Evolutionary conservation across 2,797 vertebrate genomes (phyloP).

Genomic region (Tauraco hartlaubi): DNA sequence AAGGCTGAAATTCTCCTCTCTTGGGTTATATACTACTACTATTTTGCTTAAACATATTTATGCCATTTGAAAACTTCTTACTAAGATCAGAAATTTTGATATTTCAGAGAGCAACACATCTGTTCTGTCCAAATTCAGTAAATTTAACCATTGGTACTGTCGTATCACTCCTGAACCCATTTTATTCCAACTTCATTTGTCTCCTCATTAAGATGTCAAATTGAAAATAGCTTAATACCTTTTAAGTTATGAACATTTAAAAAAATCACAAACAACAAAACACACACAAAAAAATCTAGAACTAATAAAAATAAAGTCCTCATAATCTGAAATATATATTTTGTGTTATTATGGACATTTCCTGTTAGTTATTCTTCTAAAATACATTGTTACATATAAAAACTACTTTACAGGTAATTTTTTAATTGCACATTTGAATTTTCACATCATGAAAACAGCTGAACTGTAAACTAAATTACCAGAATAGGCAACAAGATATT

Average conservation of each 20-base stretch:
- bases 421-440: background rate
- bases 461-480: background rate
- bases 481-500: background rate
- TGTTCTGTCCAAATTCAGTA: accelerated
- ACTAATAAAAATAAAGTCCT: no score
- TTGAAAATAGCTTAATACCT: background rate
- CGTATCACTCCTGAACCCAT: background rate
- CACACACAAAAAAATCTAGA: no score
- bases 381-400: background rate
- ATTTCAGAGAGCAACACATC: background rate
- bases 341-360: background rate
- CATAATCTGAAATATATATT: background rate
- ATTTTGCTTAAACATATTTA: background rate
- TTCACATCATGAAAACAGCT: background rate
- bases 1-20: background rate
- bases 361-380: background rate
- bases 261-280: background rate
- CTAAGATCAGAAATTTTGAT: background rate
- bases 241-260: background rate
- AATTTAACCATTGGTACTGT: background rate
- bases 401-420: background rate
- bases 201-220: background rate
- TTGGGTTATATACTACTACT: background rate
- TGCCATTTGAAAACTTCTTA: background rate
- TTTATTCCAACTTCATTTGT: background rate